Evolutionary conservation across 2,113 vertebrate species (phyloP).

Genomic region (Trogon surrucura): DNA sequence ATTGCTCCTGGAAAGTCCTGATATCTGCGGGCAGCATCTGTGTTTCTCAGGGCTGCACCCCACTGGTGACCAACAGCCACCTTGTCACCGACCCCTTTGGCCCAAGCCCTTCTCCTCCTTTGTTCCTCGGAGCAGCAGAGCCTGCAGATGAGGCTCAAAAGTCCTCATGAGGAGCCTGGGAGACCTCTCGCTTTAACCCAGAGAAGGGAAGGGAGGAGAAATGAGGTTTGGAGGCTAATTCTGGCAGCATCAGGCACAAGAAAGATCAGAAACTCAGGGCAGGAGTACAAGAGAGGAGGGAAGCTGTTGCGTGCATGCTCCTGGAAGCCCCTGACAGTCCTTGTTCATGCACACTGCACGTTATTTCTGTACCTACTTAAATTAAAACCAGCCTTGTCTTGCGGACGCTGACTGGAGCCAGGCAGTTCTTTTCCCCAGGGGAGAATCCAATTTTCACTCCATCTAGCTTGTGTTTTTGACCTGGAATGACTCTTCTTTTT

Average conservation of each 20-base stretch:
- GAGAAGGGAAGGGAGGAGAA: constrained; percentile 14
- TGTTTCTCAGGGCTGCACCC: not conserved
- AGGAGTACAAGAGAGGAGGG: constrained; percentile 45
- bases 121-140: not conserved
- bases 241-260: constrained; percentile 8
- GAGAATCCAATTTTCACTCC: constrained; percentile 59
- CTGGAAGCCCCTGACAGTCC: constrained; percentile 22
- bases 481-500: constrained; percentile 56
- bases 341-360: constrained; percentile 36
- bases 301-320: constrained; percentile 55
- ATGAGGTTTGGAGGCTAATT: constrained; percentile 36
- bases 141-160: not conserved
- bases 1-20: not conserved
- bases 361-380: constrained; percentile 64
- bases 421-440: constrained; percentile 54
- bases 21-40: not conserved
- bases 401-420: constrained; percentile 41
- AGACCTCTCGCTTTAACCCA: not conserved
- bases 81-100: not conserved
- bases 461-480: constrained; percentile 48
- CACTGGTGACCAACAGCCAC: not conserved
- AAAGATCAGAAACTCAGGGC: constrained; percentile 16
- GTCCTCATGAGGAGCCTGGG: not conserved
- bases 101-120: not conserved
- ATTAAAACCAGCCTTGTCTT: constrained; percentile 58